Base-by-base conservation (phyloP, 2,113 vertebrate genomes). In the Cariama cristata region DNA sequence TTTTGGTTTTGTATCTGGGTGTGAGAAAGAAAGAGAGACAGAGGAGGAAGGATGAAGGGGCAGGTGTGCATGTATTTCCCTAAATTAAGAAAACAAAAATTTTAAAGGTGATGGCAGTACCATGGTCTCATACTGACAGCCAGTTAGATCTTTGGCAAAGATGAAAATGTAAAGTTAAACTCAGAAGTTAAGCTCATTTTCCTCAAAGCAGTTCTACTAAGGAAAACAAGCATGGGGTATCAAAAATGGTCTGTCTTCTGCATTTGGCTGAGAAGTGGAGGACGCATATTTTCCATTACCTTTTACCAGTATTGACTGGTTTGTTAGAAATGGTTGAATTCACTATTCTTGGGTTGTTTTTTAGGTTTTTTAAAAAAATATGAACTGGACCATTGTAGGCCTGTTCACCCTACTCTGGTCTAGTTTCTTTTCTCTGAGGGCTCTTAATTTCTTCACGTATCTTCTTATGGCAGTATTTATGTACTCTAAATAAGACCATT, bases 41-140 rank as follows among this genome's bases (percentile, higher is more conserved):
- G 60, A 85, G 20, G 20, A 69, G 4, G 16, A 86, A 67, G 6
- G 16, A 12, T 95, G 64, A 87, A 88, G 45, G 35, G 35, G 33
- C 3, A 53, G 24, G 35, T 52, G 8, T 47, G 9, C 2, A 0
- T 3, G 1, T 44, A n/a, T 86, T 73, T 74, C 24, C 23, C 3
- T 14, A 71, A 59, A 8, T 85, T 60, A 88, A 88, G n/a, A 84
- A 89, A 81, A 19, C 8, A 93, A 93, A 89, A 4, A 72, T 72
- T 85, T 86, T 40, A 75, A 69, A 90, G 27, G 19, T 15, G 9
- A 28, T 32, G 74, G 1, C 4, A 12, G 32, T 84, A 27, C 33
- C 7, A 9, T n/a, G 6, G 20, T 64, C 12, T 80, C 20, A 17
- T 27, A 58, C 12, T 53, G 22, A 20, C 21, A 66, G 16, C 0